Base-by-base conservation (phyloP, 2,888 invertebrate species). In the Drosophila eohydei region DNA sequence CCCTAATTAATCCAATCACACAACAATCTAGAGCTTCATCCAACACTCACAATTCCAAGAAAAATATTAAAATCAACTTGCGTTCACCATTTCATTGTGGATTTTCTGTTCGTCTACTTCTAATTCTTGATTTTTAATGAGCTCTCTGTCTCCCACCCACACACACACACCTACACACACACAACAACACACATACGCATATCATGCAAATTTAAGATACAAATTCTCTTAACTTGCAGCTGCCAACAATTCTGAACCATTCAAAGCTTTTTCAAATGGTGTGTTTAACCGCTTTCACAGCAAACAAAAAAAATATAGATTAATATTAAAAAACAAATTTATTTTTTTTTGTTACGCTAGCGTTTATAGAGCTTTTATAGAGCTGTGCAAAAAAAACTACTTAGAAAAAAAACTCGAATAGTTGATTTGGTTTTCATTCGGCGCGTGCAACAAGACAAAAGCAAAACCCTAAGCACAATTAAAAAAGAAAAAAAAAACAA, bases 381-480 rank as follows among this genome's bases (percentile, higher is more conserved):
- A 68, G 71, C 77, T 71, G 44, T 26, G 51, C 34, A 48, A 64
- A 51, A 73, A 48, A 16, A 50, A 30, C 43, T 43, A 38, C 12
- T 11, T 36, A 61, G 48, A 21, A 51, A 62, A 62, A 32, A 38
- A 73, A 74, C 61, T 70, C 68, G 71, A 71, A 63, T 65, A 74
- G 83, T 78, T 77, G 93, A 93, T 93, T 93, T 93, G 93, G 93
- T 93, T 93, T 93, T 93, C 93, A 93, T 92, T 93, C 93, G 91
- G 87, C 85, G 91, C 85, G 86, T 84, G 74, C 80, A 80, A 80
- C 48, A 32, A 72, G 64, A 85, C n/a, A 57, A 69, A 51, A 69
- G 44, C 56, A 69, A 63, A 58, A 73, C 65, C 46, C 55, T 41
- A 41, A 56, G 56, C 78, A 73, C 74, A 78, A 55, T 54, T 68